Conservation (phyloP, 1,140 invertebrate species). For the Eurytemora carolleeae region DNA sequence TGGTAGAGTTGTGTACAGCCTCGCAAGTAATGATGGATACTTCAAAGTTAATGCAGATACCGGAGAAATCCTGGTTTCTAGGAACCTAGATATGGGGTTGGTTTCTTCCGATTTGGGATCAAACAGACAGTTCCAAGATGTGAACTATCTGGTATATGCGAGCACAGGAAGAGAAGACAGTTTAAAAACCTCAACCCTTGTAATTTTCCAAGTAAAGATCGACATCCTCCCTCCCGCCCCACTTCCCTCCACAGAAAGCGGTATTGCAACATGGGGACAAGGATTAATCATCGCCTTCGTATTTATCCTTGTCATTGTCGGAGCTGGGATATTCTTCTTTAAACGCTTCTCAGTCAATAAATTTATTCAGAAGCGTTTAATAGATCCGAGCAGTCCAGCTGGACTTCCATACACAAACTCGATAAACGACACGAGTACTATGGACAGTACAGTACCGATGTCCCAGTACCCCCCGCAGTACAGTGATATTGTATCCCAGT, state of each 20-base stretch:
- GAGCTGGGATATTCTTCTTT: conserved; percentile 31
- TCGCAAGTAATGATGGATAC: conserved; percentile 57
- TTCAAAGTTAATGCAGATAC: conserved; percentile 79
- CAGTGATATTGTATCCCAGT: conserved; percentile 62
- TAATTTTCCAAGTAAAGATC: conserved; percentile 23
- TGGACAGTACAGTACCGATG: conserved; percentile 26
- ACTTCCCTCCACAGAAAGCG: conserved; percentile 32
- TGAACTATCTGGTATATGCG: conserved; percentile 49
- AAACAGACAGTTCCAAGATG: conserved; percentile 17
- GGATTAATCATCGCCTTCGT: conserved; percentile 60
- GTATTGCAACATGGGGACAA: conserved; percentile 62
- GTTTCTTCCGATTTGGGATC: conserved; percentile 26
- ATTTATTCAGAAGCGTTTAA: conserved; percentile 3
- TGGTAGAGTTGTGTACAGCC: conserved; percentile 67
- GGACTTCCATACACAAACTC: conserved; percentile 1
- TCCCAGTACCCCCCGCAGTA: conserved; percentile 64
- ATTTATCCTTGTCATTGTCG: conserved; percentile 54
- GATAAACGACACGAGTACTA: conserved; percentile 5
- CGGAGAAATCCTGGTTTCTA: conserved; percentile 59
- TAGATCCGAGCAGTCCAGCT: neutral
- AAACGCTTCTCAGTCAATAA: neutral
- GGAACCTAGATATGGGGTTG: conserved; percentile 35
- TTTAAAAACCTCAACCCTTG: conserved; percentile 56
- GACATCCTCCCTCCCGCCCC: conserved; percentile 28
- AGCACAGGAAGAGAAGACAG: conserved; percentile 69